Evolutionary conservation across 2,113 vertebrate species (phyloP).

Genomic region (Phylloscopus trochilus): DNA sequence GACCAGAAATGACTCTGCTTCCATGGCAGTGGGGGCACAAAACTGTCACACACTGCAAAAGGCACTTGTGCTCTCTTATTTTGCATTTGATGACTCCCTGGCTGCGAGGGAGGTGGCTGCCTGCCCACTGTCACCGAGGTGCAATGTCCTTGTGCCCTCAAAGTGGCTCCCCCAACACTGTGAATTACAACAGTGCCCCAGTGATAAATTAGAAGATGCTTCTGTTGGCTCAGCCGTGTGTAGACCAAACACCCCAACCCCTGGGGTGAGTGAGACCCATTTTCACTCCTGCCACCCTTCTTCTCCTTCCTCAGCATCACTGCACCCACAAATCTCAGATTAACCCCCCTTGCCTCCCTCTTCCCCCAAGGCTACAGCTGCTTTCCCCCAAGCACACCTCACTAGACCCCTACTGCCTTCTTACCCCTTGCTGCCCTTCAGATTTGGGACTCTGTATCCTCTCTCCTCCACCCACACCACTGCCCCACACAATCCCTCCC

Average conservation of each 20-base stretch:
- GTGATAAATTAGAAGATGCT: neutral
- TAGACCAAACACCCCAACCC: neutral
- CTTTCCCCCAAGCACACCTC: neutral
- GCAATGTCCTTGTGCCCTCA: fast-evolving
- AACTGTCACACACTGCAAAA: neutral
- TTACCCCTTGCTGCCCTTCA: neutral
- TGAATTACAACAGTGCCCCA: neutral
- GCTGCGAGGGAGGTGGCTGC: neutral
- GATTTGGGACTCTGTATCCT: neutral
- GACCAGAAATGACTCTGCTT: neutral
- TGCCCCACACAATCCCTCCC: neutral
- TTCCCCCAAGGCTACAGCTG: neutral
- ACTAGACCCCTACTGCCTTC: neutral
- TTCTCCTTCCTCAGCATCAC: neutral
- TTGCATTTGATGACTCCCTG: neutral
- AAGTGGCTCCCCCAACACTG: neutral
- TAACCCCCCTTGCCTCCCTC: fast-evolving
- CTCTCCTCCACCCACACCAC: neutral
- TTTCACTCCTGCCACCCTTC: neutral
- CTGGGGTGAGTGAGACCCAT: neutral
- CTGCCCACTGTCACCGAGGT: neutral
- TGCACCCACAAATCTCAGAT: neutral
- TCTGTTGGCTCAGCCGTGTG: neutral
- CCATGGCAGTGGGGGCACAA: neutral
- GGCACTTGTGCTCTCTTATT: neutral